Evolutionary conservation across 2,888 invertebrate species (phyloP).

Genomic region (Nycteola revayana): DNA sequence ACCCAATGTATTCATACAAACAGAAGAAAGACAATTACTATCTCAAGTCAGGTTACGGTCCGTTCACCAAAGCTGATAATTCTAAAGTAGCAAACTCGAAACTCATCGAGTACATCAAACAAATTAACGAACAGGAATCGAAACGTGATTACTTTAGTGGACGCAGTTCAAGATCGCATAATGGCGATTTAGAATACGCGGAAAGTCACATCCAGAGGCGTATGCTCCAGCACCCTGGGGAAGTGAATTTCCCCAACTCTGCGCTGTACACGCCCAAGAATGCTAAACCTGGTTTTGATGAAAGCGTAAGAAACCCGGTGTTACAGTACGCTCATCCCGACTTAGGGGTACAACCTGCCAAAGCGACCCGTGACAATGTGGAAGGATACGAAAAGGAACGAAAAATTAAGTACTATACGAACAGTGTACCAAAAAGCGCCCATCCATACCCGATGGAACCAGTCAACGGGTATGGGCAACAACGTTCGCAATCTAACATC

Average conservation of each 20-base stretch:
- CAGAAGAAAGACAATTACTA: slow-evolving; percentile 69
- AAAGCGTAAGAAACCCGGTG: slow-evolving; percentile 88
- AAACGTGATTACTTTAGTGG: slow-evolving; percentile 83
- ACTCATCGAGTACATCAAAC: slow-evolving; percentile 85
- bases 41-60: slow-evolving; percentile 79
- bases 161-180: slow-evolving; percentile 73
- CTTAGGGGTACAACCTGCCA: slow-evolving; percentile 88
- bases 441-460: slow-evolving; percentile 82
- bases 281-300: slow-evolving; percentile 84
- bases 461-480: slow-evolving; percentile 65
- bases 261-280: slow-evolving; percentile 84
- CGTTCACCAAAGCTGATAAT: slow-evolving; percentile 84
- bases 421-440: slow-evolving; percentile 78
- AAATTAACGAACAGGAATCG: slow-evolving; percentile 84
- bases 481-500: slow-evolving; percentile 67
- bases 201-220: slow-evolving; percentile 85
- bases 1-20: slow-evolving; percentile 60
- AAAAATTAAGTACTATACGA: slow-evolving; percentile 75
- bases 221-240: slow-evolving; percentile 86
- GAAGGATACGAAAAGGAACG: slow-evolving; percentile 57
- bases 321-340: slow-evolving; percentile 91
- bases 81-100: slow-evolving; percentile 81
- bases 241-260: slow-evolving; percentile 84
- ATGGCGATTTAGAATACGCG: slow-evolving; percentile 67
- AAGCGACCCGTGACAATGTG: slow-evolving; percentile 72